Base-by-base conservation (phyloP, 2,113 vertebrate species). In the Axis porcinus region DNA sequence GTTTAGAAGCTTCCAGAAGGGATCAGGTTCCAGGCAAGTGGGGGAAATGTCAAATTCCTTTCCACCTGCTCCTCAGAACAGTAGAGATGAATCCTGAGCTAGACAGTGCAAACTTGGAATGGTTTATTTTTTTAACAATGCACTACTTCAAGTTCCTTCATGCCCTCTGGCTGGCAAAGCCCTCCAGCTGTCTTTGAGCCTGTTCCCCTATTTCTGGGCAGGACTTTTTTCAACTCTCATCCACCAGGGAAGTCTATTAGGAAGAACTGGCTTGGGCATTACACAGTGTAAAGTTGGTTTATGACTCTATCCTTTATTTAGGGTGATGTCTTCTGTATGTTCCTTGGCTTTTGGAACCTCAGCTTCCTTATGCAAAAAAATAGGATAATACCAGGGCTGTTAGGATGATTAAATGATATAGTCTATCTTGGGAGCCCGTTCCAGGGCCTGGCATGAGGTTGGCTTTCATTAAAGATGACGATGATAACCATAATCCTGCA, bases 231-330 rank as follows among this genome's bases (percentile, higher is more conserved):
- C 54, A 94, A 76, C 30, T 11, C 54, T 70, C 47, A 57, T 92
- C 43, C 28, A 88, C 67, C 57, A 95, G 88, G 25, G 27, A 91
- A 94, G 21, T 88, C 54, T 97, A 64, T 82, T 64, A 96, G 79
- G 54, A 89, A 91, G 70, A 95, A 86, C 6, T 67, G 58, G 47
- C 43, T 58, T 94, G 58, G 64, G 58, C 79, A 81, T 54, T 55
- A 84, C 93, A 33, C n/a, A 84, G 82, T 76, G 45, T 79, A 45
- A 27, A 62, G 45, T 40, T 88, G 52, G 43, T 45, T 90, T 94
- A 91, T 28, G 62, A 33, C 86, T 98, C 81, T 45, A 36, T 96
- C 19, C 7, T 67, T 89, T 58, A 79, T 87, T 50, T 13, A 0
- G 21, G 82, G 76, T 86, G 94, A 86, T 83, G 82, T 23, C 28